A percentile compares a stretch with the other conserved stretches of the same genome.
These are phyloP conservation scores for Nothura maculosa DNA, from an alignment of 2,797 vertebrate genomes.

Conservation along the genomic window DNA sequence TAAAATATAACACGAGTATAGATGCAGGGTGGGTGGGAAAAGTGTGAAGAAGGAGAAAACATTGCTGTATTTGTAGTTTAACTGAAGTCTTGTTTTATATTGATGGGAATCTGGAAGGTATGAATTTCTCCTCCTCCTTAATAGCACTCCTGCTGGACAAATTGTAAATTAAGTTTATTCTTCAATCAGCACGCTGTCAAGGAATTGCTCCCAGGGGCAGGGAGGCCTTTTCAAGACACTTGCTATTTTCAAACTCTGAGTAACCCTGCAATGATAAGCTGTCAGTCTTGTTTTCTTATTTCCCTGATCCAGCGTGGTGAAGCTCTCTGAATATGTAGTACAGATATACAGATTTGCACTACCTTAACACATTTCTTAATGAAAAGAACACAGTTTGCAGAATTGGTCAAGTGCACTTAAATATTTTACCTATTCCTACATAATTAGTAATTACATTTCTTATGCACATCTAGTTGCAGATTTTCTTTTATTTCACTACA, in stretches of 20 bases:
- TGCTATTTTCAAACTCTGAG: not conserved
- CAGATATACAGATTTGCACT: accelerated
- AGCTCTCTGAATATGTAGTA: not conserved
- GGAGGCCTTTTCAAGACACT: not conserved
- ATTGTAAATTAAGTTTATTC: not conserved
- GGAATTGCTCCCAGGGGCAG: not conserved
- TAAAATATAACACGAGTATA: conserved; percentile 19
- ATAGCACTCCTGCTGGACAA: not conserved
- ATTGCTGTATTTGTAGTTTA: not conserved
- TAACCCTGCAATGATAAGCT: not conserved
- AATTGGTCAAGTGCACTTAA: not conserved
- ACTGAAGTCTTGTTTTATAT: not conserved
- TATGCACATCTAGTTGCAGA: not conserved
- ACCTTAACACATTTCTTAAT: not conserved
- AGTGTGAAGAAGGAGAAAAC: not conserved
- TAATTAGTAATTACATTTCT: not conserved
- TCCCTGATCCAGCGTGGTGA: not conserved
- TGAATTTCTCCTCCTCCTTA: not conserved
- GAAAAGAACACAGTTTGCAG: not conserved
- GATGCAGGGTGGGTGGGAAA: not conserved
- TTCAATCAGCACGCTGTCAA: not conserved
- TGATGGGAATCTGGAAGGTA: not conserved
- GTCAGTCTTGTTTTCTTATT: not conserved
- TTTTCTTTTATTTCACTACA: not conserved
- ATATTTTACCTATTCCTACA: not conserved